These are phyloP conservation scores for Sarcophaga subvicina DNA, from an alignment of 2,888 invertebrate genomes.

Conservation along the genomic window DNA sequence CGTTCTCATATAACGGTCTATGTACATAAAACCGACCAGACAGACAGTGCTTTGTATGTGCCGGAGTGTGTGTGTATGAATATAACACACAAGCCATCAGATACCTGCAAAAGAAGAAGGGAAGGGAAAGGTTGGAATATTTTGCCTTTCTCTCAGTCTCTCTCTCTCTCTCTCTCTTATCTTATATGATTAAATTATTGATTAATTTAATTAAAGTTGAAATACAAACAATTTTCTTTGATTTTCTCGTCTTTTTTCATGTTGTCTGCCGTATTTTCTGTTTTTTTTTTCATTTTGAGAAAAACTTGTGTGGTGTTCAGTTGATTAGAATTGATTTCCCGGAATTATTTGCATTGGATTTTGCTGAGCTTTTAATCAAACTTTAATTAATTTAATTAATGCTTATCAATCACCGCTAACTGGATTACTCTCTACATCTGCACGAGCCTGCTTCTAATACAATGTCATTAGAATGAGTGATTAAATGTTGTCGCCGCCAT, in stretches of 20 bases:
- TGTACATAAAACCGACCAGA: constrained; percentile 30
- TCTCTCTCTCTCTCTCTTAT: background rate
- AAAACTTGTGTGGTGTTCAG: background rate
- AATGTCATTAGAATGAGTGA: too few species aligned
- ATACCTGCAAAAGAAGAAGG: background rate
- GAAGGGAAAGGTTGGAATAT: background rate
- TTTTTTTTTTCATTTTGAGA: background rate
- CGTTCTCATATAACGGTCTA: constrained; percentile 44
- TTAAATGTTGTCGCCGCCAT: too few species aligned
- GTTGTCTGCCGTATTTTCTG: background rate
- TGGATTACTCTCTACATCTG: too few species aligned
- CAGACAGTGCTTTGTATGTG: constrained; percentile 29
- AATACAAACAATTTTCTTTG: background rate
- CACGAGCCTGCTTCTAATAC: background rate
- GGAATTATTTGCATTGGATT: background rate
- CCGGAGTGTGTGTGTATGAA: background rate
- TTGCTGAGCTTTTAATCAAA: constrained; percentile 53
- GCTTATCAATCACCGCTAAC: constrained; percentile 27
- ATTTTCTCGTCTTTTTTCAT: background rate
- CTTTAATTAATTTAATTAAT: constrained; percentile 56
- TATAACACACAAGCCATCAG: background rate
- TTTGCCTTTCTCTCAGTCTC: background rate
- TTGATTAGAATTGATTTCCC: background rate
- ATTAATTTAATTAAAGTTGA: constrained; percentile 58
- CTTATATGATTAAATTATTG: constrained; percentile 54